These are phyloP conservation scores for Cynopterus brachyotis DNA, from an alignment of 2,113 vertebrate species.

Conservation along the genomic window DNA sequence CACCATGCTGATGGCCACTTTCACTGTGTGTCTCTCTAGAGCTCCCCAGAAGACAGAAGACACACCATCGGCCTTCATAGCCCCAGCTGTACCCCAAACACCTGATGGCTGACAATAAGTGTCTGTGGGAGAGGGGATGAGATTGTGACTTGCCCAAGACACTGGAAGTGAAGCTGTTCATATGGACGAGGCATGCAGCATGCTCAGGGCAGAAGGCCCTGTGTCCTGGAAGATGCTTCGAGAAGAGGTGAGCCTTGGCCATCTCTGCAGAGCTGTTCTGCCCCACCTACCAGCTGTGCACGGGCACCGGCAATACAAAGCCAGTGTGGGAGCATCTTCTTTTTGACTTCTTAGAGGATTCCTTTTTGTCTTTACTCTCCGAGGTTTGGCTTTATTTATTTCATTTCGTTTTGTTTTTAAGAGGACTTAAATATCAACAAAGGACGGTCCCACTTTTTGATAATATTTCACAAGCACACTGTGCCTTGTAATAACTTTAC, in stretches of 20 bases:
- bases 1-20: accelerated
- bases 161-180: accelerated
- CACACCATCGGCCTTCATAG: accelerated
- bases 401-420: neutral
- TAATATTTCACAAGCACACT: neutral
- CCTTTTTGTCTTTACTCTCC: neutral
- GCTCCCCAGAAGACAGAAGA: neutral
- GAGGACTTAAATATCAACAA: neutral
- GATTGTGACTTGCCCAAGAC: neutral
- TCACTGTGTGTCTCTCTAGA: neutral
- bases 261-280: accelerated
- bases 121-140: neutral
- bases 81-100: neutral
- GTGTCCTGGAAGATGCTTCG: accelerated
- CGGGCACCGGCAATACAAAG: neutral
- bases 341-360: neutral
- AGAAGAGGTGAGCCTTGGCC: neutral
- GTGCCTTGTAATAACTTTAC: too few relatives aligned
- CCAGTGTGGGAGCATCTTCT: neutral
- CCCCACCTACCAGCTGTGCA: accelerated
- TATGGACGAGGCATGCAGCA: accelerated
- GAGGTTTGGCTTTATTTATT: neutral
- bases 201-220: neutral
- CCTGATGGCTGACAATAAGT: neutral
- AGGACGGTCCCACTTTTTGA: neutral